phyloP scores from a whole-genome alignment of 2,888 invertebrate species.

The Ochropleura plecta region DNA sequence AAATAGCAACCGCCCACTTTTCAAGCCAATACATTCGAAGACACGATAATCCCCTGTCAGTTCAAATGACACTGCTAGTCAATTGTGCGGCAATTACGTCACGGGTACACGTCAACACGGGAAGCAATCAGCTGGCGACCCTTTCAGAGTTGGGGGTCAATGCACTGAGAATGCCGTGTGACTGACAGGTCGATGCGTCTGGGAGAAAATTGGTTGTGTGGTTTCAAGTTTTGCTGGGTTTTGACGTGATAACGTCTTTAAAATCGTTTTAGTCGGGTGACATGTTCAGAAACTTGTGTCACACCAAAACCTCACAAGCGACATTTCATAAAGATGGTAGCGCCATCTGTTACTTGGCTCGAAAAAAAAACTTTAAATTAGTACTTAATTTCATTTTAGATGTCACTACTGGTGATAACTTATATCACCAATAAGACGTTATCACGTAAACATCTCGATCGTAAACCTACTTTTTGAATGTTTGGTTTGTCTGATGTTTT shows the following conservation, averaged over 20 bases:
- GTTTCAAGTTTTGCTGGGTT: not conserved
- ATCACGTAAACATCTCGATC: too few relatives aligned
- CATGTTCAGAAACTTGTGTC: too few relatives aligned
- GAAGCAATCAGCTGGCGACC: conserved; percentile 73
- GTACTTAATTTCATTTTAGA: too few relatives aligned
- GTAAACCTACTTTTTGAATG: too few relatives aligned
- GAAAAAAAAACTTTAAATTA: too few relatives aligned
- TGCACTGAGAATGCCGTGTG: conserved; percentile 41
- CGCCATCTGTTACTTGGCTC: too few relatives aligned
- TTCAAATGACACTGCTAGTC: conserved; percentile 62
- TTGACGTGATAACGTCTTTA: too few relatives aligned
- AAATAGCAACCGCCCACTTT: conserved; percentile 27
- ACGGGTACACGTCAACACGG: conserved; percentile 70
- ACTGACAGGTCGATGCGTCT: conserved; percentile 29
- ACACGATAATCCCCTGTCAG: conserved; percentile 56
- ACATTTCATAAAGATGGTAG: too few relatives aligned
- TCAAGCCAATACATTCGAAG: conserved; percentile 27
- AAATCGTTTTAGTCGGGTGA: too few relatives aligned
- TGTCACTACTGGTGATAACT: too few relatives aligned
- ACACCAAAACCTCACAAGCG: too few relatives aligned
- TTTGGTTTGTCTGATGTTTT: not conserved
- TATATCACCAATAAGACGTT: too few relatives aligned
- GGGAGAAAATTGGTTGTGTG: conserved; percentile 24
- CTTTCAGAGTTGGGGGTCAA: conserved; percentile 57
- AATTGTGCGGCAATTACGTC: conserved; percentile 60